Conservation (phyloP, 2,113 vertebrate species). For the Hystrix brachyura region DNA sequence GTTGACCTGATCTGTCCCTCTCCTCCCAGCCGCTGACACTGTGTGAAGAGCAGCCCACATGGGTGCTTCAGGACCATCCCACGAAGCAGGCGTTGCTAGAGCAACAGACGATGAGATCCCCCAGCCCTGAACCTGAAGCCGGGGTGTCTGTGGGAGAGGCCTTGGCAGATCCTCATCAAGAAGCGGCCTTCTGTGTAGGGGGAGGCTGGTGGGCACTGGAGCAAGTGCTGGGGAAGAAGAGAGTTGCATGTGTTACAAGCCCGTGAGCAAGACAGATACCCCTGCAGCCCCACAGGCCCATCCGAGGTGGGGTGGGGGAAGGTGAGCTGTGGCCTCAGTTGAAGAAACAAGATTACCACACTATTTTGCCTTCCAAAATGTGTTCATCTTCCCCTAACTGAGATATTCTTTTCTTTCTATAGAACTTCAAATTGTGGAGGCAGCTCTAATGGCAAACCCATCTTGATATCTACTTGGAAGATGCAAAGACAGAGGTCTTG, state of each 20-base stretch:
- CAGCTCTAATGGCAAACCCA: background rate
- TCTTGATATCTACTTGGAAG: background rate
- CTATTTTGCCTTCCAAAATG: background rate
- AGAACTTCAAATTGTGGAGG: background rate
- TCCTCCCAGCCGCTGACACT: background rate
- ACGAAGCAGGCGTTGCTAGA: background rate
- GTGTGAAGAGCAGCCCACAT: background rate
- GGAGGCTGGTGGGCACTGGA: background rate
- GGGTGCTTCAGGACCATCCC: too few relatives aligned
- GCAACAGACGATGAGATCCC: background rate
- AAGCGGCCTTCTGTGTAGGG: too few relatives aligned
- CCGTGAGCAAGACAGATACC: background rate
- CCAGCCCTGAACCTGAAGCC: background rate
- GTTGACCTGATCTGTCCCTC: background rate
- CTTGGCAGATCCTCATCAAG: background rate
- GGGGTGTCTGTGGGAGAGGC: background rate
- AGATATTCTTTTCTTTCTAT: background rate
- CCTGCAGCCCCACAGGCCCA: background rate
- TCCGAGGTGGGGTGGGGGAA: background rate
- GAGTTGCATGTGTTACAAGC: fast-evolving
- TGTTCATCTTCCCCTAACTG: background rate
- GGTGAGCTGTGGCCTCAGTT: background rate
- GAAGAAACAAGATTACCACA: background rate
- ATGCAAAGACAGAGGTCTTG: fast-evolving
- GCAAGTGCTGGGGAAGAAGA: background rate